Evolutionary conservation across 1,140 invertebrate species (phyloP), one percentile per base, ranked within the genome.

Genomic region (Sesamia nonagrioides): DNA sequence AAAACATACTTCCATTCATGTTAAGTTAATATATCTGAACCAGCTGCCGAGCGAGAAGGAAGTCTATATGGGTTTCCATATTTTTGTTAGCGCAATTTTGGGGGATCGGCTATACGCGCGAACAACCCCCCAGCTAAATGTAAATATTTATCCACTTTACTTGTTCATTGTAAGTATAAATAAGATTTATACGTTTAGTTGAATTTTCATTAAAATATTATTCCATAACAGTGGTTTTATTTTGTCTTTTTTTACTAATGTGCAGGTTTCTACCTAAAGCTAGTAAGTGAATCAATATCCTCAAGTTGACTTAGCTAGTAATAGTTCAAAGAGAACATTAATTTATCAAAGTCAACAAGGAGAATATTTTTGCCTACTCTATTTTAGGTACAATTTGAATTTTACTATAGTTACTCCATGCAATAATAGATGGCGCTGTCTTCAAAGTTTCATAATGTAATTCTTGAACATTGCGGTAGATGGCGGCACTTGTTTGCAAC

Each of bases 181-280:
- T 94, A 94, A 94, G 93, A 93, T 94, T 93, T 93, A 94, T 94
- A 94, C 93, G 88, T 93, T 93, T 94, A 94, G 93, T 94, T 94
- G 91, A 94, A 92, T 94, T 94, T 93, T 93, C 89, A 94, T 92
- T 94, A 94, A 94, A 94, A 93, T 88, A 89, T 89, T 91, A 86
- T 72, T 78, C 82, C 80, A 56, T 77, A 58, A 72, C 17, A 17
- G 72, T 69, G 45, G 76, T 90, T 89, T 89, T 76, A 86, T 84
- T 87, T 79, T 21, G 8, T 54, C 0, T 54, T 37, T 33, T 37
- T 33, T 63, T 63, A 40, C 13, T 6, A 8, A 40, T 17, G 40
- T 35, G 27, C 17, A n/a, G 1, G 15, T 17, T 17, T 17, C n/a
- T 52, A 52, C n/a, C n/a, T n/a, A n/a, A n/a, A n/a, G n/a, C n/a